phyloP scores from a whole-genome alignment of 2,113 vertebrate species.

The Fulica atra region DNA sequence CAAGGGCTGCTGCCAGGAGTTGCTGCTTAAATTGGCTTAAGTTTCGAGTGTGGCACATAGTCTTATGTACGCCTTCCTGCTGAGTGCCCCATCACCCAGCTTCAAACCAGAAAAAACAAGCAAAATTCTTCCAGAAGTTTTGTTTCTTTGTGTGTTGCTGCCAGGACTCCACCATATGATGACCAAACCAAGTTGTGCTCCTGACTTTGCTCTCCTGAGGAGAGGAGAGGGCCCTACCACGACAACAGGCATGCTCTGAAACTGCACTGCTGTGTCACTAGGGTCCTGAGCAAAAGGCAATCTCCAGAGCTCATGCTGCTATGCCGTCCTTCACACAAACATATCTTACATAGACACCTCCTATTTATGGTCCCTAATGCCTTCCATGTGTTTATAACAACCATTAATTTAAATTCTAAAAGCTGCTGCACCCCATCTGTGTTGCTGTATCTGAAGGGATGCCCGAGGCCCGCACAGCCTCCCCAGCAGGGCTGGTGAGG shows the following conservation, averaged over 20 bases:
- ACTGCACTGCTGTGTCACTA: rapidly evolving
- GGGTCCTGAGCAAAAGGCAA: neutral
- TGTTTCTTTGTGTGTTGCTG: neutral
- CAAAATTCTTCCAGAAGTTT: neutral
- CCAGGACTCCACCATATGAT: no score
- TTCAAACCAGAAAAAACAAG: neutral
- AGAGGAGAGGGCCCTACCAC: neutral
- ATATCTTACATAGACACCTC: neutral
- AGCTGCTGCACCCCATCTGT: neutral
- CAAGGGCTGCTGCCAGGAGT: neutral
- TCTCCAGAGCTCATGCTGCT: neutral
- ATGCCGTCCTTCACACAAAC: neutral
- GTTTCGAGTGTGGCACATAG: neutral
- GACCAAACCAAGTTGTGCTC: neutral
- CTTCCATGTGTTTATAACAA: neutral
- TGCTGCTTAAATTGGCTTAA: neutral
- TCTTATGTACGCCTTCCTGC: neutral
- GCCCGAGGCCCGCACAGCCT: neutral
- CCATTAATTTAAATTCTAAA: neutral
- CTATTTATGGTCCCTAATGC: neutral
- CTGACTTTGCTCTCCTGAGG: neutral
- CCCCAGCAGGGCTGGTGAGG: rapidly evolving
- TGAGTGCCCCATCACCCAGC: neutral
- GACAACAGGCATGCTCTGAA: neutral
- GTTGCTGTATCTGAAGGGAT: neutral